Evolutionary conservation across 2,888 invertebrate species (phyloP).

Genomic region (Lasius fuliginosus): DNA sequence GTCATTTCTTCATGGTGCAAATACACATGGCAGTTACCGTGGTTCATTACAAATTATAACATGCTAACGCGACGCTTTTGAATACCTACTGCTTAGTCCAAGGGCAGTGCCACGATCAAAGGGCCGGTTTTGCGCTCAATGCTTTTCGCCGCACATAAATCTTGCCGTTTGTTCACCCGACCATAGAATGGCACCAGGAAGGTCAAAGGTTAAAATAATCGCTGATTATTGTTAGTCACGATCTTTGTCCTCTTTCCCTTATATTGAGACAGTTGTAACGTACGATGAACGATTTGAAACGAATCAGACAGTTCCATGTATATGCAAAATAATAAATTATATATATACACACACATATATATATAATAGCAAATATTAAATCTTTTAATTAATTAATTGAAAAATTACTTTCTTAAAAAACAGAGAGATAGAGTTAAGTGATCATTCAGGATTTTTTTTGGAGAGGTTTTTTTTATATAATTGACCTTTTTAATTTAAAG

Average conservation of each 20-base stretch:
- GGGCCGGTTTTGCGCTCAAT: conserved; percentile 43
- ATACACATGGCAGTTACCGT: not conserved
- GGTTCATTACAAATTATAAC: conserved; percentile 58
- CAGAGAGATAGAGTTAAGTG: not conserved
- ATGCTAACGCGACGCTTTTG: conserved; percentile 56
- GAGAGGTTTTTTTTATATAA: not conserved
- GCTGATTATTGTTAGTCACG: conserved; percentile 48
- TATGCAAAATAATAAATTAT: not conserved
- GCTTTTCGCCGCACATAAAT: conserved; percentile 60
- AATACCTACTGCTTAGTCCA: conserved; percentile 21
- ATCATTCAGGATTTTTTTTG: not conserved
- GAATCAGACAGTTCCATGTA: not conserved
- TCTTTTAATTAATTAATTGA: not conserved
- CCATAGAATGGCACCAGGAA: conserved; percentile 17
- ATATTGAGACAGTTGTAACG: not conserved
- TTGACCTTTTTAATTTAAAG: not conserved
- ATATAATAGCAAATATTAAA: not conserved
- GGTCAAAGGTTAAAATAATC: conserved; percentile 47
- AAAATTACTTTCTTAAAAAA: not conserved
- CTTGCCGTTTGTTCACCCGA: conserved; percentile 31
- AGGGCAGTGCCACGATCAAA: conserved; percentile 31
- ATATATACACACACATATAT: not conserved
- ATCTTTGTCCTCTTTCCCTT: not conserved
- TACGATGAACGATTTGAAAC: not conserved
- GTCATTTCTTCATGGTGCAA: not conserved